phyloP scores from a whole-genome alignment of 2,113 vertebrate species.

The Podarcis cretensis region DNA sequence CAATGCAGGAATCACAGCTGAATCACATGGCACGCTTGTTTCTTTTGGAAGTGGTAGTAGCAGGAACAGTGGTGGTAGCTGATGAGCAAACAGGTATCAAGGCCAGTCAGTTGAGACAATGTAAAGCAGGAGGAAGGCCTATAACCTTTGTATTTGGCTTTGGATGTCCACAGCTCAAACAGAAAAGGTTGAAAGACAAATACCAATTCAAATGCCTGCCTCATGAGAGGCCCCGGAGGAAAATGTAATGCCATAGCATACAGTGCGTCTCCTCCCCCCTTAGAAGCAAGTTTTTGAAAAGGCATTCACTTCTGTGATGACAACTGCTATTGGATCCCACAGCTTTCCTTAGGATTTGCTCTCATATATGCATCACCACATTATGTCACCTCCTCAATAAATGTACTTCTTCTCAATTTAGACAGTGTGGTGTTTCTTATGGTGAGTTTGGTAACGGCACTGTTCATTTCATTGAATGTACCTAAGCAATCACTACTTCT shows the following conservation, averaged over 20 bases:
- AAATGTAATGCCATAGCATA: no score
- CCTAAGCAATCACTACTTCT: not conserved
- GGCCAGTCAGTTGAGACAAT: not conserved
- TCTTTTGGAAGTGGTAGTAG: no score
- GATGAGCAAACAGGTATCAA: not conserved
- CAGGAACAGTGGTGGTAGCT: not conserved
- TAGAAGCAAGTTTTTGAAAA: not conserved
- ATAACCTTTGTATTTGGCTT: not conserved
- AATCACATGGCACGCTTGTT: no score
- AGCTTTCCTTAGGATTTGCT: not conserved
- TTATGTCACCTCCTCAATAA: not conserved
- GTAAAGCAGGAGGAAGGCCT: not conserved
- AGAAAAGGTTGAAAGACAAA: not conserved
- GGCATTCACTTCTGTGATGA: not conserved
- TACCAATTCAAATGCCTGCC: not conserved
- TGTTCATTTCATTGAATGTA: not conserved
- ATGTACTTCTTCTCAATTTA: not conserved
- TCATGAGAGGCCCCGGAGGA: not conserved
- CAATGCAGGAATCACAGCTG: no score
- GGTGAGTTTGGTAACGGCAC: not conserved
- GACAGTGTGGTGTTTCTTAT: not conserved
- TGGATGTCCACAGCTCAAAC: not conserved
- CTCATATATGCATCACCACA: not conserved
- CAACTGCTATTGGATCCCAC: not conserved
- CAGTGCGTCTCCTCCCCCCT: no score